phyloP scores from a whole-genome alignment of 2,113 vertebrate species.

The Burhinus oedicnemus region DNA sequence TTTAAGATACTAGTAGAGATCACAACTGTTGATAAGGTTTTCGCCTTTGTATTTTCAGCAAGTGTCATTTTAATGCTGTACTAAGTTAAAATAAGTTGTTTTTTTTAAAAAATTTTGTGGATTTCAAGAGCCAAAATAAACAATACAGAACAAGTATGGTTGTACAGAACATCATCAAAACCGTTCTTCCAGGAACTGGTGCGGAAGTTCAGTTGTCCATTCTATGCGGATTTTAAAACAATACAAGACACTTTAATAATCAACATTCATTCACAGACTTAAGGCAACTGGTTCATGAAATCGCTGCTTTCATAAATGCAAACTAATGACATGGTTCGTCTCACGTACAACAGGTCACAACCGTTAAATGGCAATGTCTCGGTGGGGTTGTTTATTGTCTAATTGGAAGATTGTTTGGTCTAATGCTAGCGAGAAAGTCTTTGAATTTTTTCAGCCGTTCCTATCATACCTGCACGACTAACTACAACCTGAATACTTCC shows the following conservation, averaged over 20 bases:
- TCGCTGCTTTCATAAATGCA: constrained; percentile 48
- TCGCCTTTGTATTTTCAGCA: background rate
- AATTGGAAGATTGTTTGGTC: constrained; percentile 30
- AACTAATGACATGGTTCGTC: background rate
- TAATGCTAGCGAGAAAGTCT: constrained; percentile 14
- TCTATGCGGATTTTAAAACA: constrained; percentile 44
- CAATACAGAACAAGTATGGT: background rate
- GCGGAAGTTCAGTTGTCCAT: constrained; percentile 64
- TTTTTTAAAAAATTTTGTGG: background rate
- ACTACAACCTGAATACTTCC: constrained; percentile 64
- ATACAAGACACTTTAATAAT: constrained; percentile 69
- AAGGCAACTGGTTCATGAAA: constrained; percentile 79
- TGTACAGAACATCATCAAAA: background rate
- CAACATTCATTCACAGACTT: constrained; percentile 79
- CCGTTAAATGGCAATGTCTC: background rate
- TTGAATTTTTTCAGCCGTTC: constrained; percentile 45
- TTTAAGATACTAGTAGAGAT: background rate
- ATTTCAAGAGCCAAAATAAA: background rate
- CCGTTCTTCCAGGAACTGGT: background rate
- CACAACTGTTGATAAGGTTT: background rate
- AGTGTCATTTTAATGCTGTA: background rate
- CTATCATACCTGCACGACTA: constrained; percentile 61
- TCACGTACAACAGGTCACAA: constrained; percentile 6
- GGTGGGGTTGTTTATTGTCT: background rate
- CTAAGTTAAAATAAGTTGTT: background rate